Conservation (phyloP, 2,113 vertebrate species). For the Lasiurus borealis region DNA sequence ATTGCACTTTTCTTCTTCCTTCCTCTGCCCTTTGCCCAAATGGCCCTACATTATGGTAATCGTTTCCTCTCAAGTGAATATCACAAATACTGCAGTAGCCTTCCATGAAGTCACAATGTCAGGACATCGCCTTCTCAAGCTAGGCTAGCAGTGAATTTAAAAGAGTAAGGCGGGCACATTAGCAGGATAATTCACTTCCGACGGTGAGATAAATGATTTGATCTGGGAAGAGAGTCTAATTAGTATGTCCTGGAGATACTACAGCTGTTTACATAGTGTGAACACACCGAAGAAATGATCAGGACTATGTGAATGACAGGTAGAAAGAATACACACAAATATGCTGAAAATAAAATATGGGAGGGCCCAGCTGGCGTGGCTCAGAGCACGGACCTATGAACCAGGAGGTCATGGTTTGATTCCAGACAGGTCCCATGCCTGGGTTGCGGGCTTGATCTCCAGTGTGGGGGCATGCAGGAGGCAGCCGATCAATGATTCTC, state of each 20-base stretch:
- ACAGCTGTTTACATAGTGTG: background rate
- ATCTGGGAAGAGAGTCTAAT: conserved; percentile 42
- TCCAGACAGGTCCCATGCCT: too few relatives aligned
- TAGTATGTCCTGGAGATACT: conserved; percentile 1
- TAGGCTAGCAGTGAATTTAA: conserved; percentile 47
- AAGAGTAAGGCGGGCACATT: conserved; percentile 34
- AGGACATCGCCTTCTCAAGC: conserved; percentile 41
- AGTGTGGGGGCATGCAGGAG: too few relatives aligned
- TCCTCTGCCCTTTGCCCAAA: background rate
- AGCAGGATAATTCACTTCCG: conserved; percentile 44
- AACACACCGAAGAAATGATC: conserved; percentile 11
- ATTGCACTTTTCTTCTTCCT: conserved; percentile 11
- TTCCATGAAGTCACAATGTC: conserved; percentile 20
- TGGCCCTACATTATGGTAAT: background rate
- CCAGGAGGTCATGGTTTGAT: too few relatives aligned
- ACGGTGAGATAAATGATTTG: conserved; percentile 42
- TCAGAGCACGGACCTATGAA: too few relatives aligned
- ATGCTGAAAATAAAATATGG: conserved; percentile 35
- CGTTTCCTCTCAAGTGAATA: conserved; percentile 25
- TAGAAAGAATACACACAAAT: conserved; percentile 3
- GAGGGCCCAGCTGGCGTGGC: background rate
- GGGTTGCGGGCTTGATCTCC: too few relatives aligned
- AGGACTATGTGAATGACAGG: conserved; percentile 22
- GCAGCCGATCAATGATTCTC: too few relatives aligned
- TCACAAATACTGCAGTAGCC: conserved; percentile 21